Base-by-base conservation (phyloP, 1,140 invertebrate genomes). In the Heterodera carotae region DNA sequence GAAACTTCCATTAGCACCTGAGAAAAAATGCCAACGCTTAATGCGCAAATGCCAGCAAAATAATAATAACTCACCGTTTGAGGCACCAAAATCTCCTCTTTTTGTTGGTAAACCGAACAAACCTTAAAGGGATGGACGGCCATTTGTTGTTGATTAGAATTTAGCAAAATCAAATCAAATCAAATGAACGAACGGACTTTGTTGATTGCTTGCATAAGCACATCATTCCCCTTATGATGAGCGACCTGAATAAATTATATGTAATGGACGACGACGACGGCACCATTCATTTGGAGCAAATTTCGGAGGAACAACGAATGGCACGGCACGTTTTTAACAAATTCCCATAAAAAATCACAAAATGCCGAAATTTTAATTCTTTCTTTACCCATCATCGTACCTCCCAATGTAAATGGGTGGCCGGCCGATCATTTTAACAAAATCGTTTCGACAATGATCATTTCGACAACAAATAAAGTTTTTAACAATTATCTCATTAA, bases 171-270 rank as follows among this genome's bases (percentile, higher is more conserved):
- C 8, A 79, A 34, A n/a, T 10, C 22, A 76, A 39, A 0, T 64
- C n/a, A 33, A 22, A 75, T 29, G n/a, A 27, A 10, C 34, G 12
- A 15, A 2, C 62, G 69, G 12, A 91, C 90, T 86, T 91, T 91
- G 74, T 89, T 88, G 66, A 91, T 90, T 7, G 90, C 90, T 79
- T 91, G 90, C 68, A 89, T 89, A 5, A 91, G 80, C 22, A 91
- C 89, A 75, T 90, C 88, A 80, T 90, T 90, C 48, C 91, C 96
- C 90, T 97, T 98, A 88, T 97, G 94, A 79, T 93, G 92, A 76
- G 93, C 90, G 0, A 75, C 60, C 89, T 98, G 95, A 56, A 98
- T 93, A 1, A 95, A 97, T n/a, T n/a, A n/a, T n/a, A n/a, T n/a
- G n/a, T n/a, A n/a, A n/a, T n/a, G n/a, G n/a, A n/a, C n/a, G n/a